Conservation (phyloP, 2,113 vertebrate species). For the Heloderma charlesbogerti region DNA sequence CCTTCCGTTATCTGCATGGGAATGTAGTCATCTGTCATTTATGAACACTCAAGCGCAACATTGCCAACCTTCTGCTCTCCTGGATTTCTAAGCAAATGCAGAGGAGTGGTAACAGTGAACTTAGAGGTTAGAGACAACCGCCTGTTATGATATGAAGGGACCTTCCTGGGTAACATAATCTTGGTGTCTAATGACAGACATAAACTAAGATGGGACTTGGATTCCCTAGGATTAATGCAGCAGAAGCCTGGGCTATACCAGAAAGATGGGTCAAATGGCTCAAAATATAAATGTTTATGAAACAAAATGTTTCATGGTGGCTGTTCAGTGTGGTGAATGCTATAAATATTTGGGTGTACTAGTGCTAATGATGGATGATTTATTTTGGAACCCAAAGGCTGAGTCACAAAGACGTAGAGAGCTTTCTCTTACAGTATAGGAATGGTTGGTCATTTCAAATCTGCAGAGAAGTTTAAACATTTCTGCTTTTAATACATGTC, state of each 20-base stretch:
- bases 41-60: no score
- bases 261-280: not conserved
- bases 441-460: not conserved
- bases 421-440: not conserved
- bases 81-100: no score
- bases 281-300: not conserved
- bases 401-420: not conserved
- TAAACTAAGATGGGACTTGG: not conserved
- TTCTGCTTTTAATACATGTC: not conserved
- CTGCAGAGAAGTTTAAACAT: not conserved
- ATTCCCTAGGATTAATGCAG: not conserved
- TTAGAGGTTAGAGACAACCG: no score
- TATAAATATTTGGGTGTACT: not conserved
- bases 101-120: no score
- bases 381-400: not conserved
- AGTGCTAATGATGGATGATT: not conserved
- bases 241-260: not conserved
- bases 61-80: no score
- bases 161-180: no score
- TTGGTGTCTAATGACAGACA: no score
- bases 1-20: no score
- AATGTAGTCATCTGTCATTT: no score
- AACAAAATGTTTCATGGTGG: not conserved
- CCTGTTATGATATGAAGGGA: no score
- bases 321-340: not conserved